A percentile compares a stretch with the other conserved stretches of the same genome.
phyloP scores from a whole-genome alignment of 2,797 vertebrate genomes.

The Typhlichthys subterraneus region DNA sequence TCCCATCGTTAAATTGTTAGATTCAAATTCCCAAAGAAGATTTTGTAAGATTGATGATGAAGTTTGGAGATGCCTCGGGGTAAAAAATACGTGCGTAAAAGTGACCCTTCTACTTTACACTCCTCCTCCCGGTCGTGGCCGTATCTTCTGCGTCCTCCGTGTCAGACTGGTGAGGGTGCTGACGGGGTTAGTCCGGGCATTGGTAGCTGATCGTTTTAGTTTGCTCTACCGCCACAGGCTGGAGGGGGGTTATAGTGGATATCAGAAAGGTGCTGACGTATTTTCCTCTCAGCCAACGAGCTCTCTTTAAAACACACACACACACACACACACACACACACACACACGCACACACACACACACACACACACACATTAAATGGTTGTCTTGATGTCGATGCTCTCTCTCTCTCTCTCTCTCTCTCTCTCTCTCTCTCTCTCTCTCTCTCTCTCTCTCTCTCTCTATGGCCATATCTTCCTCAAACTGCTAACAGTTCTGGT shows the following conservation, averaged over 20 bases:
- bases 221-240: conserved; percentile 65
- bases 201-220: conserved; percentile 67
- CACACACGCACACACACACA: too few relatives aligned
- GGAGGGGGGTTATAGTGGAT: conserved; percentile 54
- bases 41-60: conserved; percentile 28
- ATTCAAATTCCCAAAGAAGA: conserved; percentile 25
- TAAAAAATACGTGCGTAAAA: conserved; percentile 46
- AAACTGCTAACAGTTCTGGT: conserved; percentile 1
- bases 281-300: conserved; percentile 70
- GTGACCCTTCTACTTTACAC: conserved; percentile 28
- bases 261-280: conserved; percentile 70
- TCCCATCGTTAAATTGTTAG: conserved; percentile 30
- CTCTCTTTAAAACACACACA: conserved; percentile 57
- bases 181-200: conserved; percentile 51
- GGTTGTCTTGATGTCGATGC: too few relatives aligned
- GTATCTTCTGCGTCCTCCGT: conserved; percentile 24
- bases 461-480: neutral
- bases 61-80: conserved; percentile 18
- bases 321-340: neutral
- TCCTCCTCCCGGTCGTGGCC: conserved; percentile 11
- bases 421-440: conserved; percentile 7
- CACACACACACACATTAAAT: too few relatives aligned
- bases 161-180: conserved; percentile 50
- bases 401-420: conserved; percentile 10
- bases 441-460: neutral